These are phyloP conservation scores for Doryteuthis pealeii DNA, from an alignment of 1,140 invertebrate genomes.

Conservation along the genomic window DNA sequence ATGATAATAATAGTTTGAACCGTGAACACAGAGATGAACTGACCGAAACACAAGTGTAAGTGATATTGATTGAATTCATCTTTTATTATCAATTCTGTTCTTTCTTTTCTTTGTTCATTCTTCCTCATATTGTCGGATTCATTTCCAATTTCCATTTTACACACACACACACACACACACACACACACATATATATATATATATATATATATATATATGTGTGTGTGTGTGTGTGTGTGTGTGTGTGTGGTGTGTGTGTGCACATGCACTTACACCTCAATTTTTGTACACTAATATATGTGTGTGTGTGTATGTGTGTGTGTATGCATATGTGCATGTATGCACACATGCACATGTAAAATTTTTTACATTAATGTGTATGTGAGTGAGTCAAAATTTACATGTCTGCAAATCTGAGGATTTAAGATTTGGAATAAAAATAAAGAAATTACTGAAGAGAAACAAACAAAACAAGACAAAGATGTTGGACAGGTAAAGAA, in stretches of 20 bases:
- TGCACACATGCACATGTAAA: background rate
- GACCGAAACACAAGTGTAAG: too few relatives aligned
- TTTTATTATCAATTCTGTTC: too few relatives aligned
- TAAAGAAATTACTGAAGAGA: background rate
- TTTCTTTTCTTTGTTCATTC: too few relatives aligned
- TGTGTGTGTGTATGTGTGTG: fast-evolving
- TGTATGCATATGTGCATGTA: background rate
- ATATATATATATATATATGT: background rate
- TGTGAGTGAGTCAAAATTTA: background rate
- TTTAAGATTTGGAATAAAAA: background rate
- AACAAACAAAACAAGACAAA: background rate
- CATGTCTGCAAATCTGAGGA: background rate
- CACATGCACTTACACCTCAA: background rate
- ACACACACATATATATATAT: background rate
- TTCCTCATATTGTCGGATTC: too few relatives aligned
- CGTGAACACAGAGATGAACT: too few relatives aligned
- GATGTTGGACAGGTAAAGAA: background rate
- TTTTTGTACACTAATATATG: background rate
- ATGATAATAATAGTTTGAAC: too few relatives aligned
- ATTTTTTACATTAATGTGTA: background rate
- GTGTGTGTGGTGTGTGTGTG: too few relatives aligned
- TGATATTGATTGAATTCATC: too few relatives aligned
- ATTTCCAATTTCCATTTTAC: too few relatives aligned
- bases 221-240: background rate
- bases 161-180: background rate